A percentile compares a stretch with the other conserved stretches of the same genome.
Conservation (phyloP, 2,113 vertebrate genomes). For the Ameiurus melas region DNA sequence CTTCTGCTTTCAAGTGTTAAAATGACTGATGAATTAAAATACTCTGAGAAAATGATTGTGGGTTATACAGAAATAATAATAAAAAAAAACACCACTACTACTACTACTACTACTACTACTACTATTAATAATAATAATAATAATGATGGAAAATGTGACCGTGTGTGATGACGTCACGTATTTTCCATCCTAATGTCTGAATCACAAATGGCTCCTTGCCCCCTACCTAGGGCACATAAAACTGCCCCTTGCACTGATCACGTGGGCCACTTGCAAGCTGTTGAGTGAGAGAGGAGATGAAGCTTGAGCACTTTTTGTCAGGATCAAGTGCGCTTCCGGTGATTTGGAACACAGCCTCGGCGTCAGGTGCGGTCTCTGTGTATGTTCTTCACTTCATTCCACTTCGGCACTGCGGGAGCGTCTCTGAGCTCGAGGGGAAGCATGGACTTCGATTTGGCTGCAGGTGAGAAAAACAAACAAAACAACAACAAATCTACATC, state of each 20-base stretch:
- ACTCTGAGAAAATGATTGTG: neutral
- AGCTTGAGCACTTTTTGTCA: neutral
- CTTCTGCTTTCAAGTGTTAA: neutral
- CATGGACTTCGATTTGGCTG: conserved; percentile 27
- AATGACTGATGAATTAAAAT: neutral
- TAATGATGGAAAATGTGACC: neutral
- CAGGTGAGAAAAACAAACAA: neutral
- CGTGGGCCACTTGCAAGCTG: neutral
- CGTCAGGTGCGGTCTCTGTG: neutral
- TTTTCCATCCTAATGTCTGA: neutral
- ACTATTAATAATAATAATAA: neutral
- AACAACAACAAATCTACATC: too few relatives aligned
- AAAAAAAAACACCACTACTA: neutral
- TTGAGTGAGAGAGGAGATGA: neutral
- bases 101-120: too few relatives aligned
- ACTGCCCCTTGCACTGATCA: neutral
- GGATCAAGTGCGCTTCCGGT: neutral
- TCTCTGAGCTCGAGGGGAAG: neutral
- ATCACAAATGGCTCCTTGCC: neutral
- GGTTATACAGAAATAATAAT: neutral
- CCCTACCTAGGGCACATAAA: neutral
- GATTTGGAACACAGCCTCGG: neutral
- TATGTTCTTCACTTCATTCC: neutral
- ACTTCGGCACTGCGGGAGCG: neutral
- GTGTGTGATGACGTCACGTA: neutral